phyloP scores from a whole-genome alignment of 2,113 vertebrate genomes.

The Brachyistius frenatus region DNA sequence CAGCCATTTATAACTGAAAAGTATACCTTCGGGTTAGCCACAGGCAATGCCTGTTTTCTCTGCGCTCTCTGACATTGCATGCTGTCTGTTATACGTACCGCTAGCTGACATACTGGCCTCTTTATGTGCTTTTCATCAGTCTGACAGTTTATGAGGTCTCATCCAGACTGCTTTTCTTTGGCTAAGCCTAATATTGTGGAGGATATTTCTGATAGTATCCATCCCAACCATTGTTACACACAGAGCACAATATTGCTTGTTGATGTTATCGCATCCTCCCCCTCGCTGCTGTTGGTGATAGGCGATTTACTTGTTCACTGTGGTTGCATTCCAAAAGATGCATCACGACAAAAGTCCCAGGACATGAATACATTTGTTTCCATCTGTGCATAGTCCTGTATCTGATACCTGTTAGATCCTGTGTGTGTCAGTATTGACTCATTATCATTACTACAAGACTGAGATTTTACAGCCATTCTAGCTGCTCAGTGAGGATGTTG shows the following conservation, averaged over 20 bases:
- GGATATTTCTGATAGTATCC: constrained; percentile 38
- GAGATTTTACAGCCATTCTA: not conserved
- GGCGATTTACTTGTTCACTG: constrained; percentile 4
- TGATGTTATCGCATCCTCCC: constrained; percentile 51
- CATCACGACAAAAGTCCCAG: not conserved
- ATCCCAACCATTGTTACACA: constrained; percentile 39
- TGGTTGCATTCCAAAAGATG: not conserved
- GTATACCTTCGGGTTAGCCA: constrained; percentile 71
- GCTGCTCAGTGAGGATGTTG: not conserved
- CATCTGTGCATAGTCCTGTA: not conserved
- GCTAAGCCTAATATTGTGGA: constrained; percentile 25
- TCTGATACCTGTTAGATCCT: not conserved
- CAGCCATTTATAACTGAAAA: constrained; percentile 73
- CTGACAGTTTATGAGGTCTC: constrained; percentile 18
- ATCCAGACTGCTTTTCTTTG: constrained; percentile 32
- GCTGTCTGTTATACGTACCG: constrained; percentile 43
- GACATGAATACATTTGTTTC: not conserved
- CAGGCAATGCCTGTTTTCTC: constrained; percentile 66
- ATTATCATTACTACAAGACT: not conserved
- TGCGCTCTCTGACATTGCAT: constrained; percentile 35
- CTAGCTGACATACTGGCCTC: constrained; percentile 32
- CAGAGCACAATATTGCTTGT: constrained; percentile 30
- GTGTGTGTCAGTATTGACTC: not conserved
- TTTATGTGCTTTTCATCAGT: constrained; percentile 37
- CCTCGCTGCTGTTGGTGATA: constrained; percentile 44